phyloP scores from a whole-genome alignment of 2,888 invertebrate species.

The Ormyrus rosae region DNA sequence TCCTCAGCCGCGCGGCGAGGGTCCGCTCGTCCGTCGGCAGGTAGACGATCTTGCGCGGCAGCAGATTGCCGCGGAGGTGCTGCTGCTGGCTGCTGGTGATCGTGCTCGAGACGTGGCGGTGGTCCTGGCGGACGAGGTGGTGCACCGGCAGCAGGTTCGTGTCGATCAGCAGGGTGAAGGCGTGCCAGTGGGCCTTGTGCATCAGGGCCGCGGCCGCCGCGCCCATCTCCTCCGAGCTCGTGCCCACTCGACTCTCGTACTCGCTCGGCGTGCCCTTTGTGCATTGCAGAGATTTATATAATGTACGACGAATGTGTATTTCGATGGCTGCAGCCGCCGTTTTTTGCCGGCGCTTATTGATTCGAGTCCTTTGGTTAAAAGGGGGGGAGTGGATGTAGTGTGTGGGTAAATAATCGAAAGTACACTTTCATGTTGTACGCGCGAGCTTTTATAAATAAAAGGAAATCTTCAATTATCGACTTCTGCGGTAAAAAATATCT shows the following conservation, averaged over 20 bases:
- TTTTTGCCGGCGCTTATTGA: too few relatives aligned
- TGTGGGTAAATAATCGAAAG: too few relatives aligned
- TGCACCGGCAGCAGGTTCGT: conserved; percentile 70
- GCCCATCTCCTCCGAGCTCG: conserved; percentile 71
- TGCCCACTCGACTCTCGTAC: conserved; percentile 71
- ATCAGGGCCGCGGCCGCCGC: conserved; percentile 72
- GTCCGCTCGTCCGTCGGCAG: conserved; percentile 72
- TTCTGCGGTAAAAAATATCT: too few relatives aligned
- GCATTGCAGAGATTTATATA: too few relatives aligned
- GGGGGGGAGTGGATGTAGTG: too few relatives aligned
- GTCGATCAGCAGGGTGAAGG: conserved; percentile 73
- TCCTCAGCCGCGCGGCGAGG: conserved; percentile 66
- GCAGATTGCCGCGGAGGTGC: conserved; percentile 57
- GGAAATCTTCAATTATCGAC: too few relatives aligned
- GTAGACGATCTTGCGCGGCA: conserved; percentile 70
- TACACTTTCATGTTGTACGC: too few relatives aligned
- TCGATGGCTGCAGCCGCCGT: too few relatives aligned
- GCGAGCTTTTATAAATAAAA: too few relatives aligned
- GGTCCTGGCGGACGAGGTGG: conserved; percentile 65
- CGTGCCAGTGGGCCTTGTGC: conserved; percentile 74
- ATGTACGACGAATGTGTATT: too few relatives aligned
- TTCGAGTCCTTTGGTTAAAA: too few relatives aligned
- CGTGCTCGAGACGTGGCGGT: conserved; percentile 11
- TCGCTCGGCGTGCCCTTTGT: conserved; percentile 67
- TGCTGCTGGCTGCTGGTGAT: not conserved